Base-by-base conservation (phyloP, 2,888 invertebrate species). In the Neuroscelio doddi region DNA sequence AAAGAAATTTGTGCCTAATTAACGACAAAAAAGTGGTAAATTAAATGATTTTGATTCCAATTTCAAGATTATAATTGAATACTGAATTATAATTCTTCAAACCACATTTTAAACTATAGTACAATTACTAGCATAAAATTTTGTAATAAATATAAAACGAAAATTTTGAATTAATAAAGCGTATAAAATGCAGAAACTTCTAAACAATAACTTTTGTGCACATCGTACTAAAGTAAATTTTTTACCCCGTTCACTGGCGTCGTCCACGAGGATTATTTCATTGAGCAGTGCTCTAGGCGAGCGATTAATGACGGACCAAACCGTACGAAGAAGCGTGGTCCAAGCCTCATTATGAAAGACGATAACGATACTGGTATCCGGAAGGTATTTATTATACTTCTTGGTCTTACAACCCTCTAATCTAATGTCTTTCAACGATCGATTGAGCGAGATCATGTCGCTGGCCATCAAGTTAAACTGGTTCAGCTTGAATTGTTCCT, bases 271-370 rank as follows among this genome's bases (percentile, higher is more conserved):
- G 70, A 99, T 96, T 77, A 99, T 93, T 86, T 99, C 98, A 79
- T 93, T 92, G 49, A 99, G 88, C 51, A 98, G 86, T 1, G 92
- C 88, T 59, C 89, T 87, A 2, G 98, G 98, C 0, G 98, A 98
- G 52, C 98, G 89, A 85, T 96, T 96, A 75, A 99, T 97, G 24
- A 96, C 97, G 82, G 97, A 97, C 93, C 96, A 96, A 29, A 98
- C 95, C 0, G 98, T 98, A 46, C 98, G 88, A 65, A 98, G 87
- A 14, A 99, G 88, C 0, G 98, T 99, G 36, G 96, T 92, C 98
- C 98, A 98, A 0, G 98, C 98, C 85, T 99, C 98, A 85, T 99
- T 99, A 87, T 99, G 98, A 87, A 99, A 99, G 50, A 99, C 98
- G 78, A 99, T 97, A 64, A 99, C 96, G 76, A 99, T 95, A 78